Conservation (phyloP, 2,888 invertebrate genomes). For the Scrobipalpa costella region DNA sequence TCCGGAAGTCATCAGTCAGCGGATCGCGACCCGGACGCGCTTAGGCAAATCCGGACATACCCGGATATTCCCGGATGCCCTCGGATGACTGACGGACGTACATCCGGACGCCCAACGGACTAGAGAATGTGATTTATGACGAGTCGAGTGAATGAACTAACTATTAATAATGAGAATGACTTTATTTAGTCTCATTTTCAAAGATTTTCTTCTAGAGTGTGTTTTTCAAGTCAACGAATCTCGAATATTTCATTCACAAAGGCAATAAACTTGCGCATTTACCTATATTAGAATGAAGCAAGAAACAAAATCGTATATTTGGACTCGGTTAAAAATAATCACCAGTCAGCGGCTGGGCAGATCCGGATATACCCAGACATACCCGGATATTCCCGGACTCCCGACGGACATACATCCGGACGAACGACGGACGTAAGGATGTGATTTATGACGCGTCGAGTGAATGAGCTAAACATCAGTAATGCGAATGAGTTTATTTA, state of each 20-base stretch:
- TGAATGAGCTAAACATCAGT: too few species aligned
- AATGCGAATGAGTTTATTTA: too few species aligned
- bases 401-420: neutral
- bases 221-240: too few species aligned
- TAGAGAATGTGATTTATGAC: neutral
- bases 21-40: neutral
- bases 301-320: too few species aligned
- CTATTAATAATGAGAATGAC: too few species aligned
- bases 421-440: neutral
- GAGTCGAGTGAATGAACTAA: too few species aligned
- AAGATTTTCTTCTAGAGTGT: too few species aligned
- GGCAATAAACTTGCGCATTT: too few species aligned
- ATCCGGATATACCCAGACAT: neutral
- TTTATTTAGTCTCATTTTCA: too few species aligned
- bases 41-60: neutral
- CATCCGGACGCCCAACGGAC: neutral
- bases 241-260: too few species aligned
- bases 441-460: neutral
- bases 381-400: neutral
- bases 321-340: neutral
- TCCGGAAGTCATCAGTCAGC: conserved; percentile 6
- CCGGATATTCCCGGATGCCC: neutral
- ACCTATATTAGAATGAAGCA: too few species aligned
- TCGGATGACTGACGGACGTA: neutral
- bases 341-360: neutral